Evolutionary conservation across 2,888 invertebrate species (phyloP), one percentile per base, ranked within the genome.

Genomic region (Ochropacha duplaris): DNA sequence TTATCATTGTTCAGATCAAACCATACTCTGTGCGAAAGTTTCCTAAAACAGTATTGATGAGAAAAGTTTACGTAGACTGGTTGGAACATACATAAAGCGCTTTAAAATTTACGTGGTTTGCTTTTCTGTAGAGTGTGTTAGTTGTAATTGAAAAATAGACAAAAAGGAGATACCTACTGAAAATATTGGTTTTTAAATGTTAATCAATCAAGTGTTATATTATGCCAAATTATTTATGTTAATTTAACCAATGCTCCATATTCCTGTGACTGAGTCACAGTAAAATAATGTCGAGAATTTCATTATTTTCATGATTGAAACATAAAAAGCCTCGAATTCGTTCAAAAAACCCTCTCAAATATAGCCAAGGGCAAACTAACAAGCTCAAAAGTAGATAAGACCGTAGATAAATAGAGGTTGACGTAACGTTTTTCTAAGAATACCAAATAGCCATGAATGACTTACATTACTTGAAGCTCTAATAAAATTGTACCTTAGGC

Each of bases 31-130:
- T 16, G 8, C 19, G 26, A 26, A 39, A 55, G 54, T 56, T 58
- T 56, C 34, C 54, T 62, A 61, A 56, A 75, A 64, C 56, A 66
- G 50, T 61, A 64, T 61, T 69, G 64, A 69, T 69, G 64, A 61
- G 66, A 65, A 74, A 75, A 75, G 62, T 74, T 74, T 54, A 49
- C 52, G 57, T 65, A 66, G 69, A 64, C 60, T 65, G 61, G 65
- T 67, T 65, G 50, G 22, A 24, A 36, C 4, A n/a, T 36, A 34
- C 6, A 4, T 34, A 34, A 34, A 34, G 14, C 34, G n/a, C n/a
- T 28, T 28, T 28, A 28, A 28, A 28, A 28, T 28, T 4, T 9
- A 28, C 12, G 12, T 12, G 31, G 12, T 12, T 2, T 31, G 31
- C 31, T 31, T 31, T 12, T 31, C 31, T 31, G 12, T 31, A 31